These are phyloP conservation scores for Cepphus grylle DNA, from an alignment of 2,113 vertebrate species.

Conservation along the genomic window DNA sequence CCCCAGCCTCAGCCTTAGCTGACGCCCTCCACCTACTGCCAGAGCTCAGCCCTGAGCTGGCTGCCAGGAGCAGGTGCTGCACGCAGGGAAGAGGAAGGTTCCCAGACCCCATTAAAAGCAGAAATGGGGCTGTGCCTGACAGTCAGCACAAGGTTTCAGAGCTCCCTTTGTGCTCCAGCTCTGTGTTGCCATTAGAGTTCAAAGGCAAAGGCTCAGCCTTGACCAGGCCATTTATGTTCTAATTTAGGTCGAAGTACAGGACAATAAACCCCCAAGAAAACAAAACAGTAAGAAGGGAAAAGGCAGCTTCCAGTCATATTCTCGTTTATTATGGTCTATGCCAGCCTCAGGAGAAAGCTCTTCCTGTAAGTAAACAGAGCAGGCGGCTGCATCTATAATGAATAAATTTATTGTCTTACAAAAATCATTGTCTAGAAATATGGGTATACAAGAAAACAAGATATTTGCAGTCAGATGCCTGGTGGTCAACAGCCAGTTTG, in stretches of 20 bases:
- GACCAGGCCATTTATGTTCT: not conserved
- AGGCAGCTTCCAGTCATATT: constrained; percentile 66
- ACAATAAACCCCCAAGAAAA: not conserved
- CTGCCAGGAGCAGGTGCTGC: not conserved
- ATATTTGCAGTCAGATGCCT: constrained; percentile 85
- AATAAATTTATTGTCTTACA: constrained; percentile 99
- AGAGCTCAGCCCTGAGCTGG: not conserved
- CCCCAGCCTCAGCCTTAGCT: not conserved
- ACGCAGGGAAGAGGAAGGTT: no score
- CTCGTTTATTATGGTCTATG: constrained; percentile 71
- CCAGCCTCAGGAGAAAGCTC: constrained; percentile 59
- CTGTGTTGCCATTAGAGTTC: not conserved
- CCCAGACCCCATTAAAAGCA: no score
- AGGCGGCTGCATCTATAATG: constrained; percentile 84
- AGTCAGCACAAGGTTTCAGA: not conserved
- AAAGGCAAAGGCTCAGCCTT: not conserved
- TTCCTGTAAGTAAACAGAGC: constrained; percentile 73
- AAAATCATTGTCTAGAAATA: constrained; percentile 96
- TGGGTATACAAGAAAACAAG: constrained; percentile 90
- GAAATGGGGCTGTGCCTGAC: no score
- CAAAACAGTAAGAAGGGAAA: constrained; percentile 54
- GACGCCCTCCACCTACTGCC: no score
- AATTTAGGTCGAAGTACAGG: not conserved
- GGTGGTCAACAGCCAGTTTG: constrained; percentile 89
- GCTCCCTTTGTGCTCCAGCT: not conserved